Base-by-base conservation (phyloP, 2,888 invertebrate species). In the Argyresthia albistria region DNA sequence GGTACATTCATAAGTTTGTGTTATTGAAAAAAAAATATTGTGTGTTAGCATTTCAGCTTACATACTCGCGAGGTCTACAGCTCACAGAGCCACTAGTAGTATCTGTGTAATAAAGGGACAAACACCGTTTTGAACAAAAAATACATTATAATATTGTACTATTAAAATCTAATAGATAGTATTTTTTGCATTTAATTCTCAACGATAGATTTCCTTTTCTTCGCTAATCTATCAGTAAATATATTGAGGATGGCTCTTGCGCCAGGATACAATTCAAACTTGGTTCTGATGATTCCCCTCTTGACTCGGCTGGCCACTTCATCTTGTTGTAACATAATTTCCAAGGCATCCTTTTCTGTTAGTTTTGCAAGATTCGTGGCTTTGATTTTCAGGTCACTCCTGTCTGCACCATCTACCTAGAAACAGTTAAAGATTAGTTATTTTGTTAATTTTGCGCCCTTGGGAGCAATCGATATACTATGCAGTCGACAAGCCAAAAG, bases 321-420 rank as follows among this genome's bases (percentile, higher is more conserved):
- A 54, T 76, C 66, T 60, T 87, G 69, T n/a, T 69, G 64, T 1
- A 80, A 56, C 75, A 80, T 76, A 42, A 80, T 64, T 59, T 80
- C 61, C 54, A 88, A 57, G 25, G 84, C 88, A 55, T 70, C 64
- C 35, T 78, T 73, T 55, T 76, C 62, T 46, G 63, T 66, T 47
- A 88, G 57, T 46, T 65, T 62, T n/a, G 64, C 59, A 7, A 88
- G 66, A 52, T 82, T 71, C 25, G 53, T 57, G 12, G 83, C 70
- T 60, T 71, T 71, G 55, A 88, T 64, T 72, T 82, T 83, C 36
- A 87, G 66, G 53, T 81, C 77, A 58, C 81, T 79, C 52, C 76
- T 69, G 52, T 86, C 80, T 36, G 75, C 77, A 51, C 88, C 88
- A 60, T 88, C 88, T 50, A 88, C 77, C 88, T 88, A 59, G 25